Evolutionary conservation across 1,140 invertebrate species (phyloP), one percentile per base, ranked within the genome.

Genomic region (Drosophila equinoxialis): DNA sequence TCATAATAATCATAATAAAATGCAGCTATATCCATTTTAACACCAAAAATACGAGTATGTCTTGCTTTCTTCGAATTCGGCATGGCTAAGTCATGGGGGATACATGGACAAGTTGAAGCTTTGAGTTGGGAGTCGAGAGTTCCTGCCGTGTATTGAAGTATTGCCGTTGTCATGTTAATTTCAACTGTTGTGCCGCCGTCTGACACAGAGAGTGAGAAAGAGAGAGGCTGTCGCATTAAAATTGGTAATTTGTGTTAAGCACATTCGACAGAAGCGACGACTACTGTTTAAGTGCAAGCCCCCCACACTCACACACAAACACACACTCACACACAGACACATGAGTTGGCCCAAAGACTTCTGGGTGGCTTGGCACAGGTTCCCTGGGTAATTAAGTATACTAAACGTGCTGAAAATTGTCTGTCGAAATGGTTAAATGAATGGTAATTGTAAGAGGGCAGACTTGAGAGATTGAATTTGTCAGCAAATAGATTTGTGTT

Each of bases 1-100:
- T 87, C 83, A 87, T 89, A 89, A 89, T 89, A 89, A 89, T 89
- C 84, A 89, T 89, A 89, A 89, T 89, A 89, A 89, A 89, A 89
- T 77, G 80, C 84, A 81, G 84, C 84, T 89, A 89, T 89, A 80
- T 87, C 71, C 84, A 89, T 89, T 89, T 89, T 89, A 89, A 89
- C 84, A 89, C 84, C 84, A 84, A 89, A 89, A 80, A 89, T 82
- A 87, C 63, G 63, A 65, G 78, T 65, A 78, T 75, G 71, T 71
- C 67, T 77, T 63, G 68, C 66, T 65, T 61, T 26, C 37, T 65
- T 41, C 48, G 20, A 61, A 54, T 41, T n/a, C n/a, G 60, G 17
- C 10, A 11, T 17, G 67, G 54, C 45, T 20, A 51, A 13, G 67
- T 37, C 26, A 6, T 14, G 48, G 41, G 48, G 55, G 41, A 26